Evolutionary conservation across 1,140 invertebrate species (phyloP), one percentile per base, ranked within the genome.

Genomic region (Drosophila ogumai): DNA sequence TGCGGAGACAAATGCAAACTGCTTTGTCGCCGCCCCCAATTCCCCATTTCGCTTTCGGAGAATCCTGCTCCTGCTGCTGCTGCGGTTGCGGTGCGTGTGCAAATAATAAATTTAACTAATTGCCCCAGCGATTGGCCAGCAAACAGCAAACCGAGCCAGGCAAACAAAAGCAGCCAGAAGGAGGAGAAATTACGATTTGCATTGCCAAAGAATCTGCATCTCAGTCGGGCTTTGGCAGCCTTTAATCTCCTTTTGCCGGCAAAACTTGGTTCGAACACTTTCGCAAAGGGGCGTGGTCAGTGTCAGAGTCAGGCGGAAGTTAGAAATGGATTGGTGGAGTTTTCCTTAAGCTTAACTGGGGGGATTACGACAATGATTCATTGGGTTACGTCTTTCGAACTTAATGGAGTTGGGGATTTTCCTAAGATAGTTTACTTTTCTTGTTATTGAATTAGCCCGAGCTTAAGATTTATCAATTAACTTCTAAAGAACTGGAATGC

Each of bases 51-150:
- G 41, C 50, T 40, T 52, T 25, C 9, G 47, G 72, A 58, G 67
- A n/a, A 38, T 47, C 52, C 55, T 54, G 1, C 54, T 54, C 13
- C 34, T 61, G 32, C 12, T 56, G 47, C 34, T 55, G 47, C 54
- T 81, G 85, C 60, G 85, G 85, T 85, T 88, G 85, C 40, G 81
- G 81, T 90, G 77, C 81, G 67, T 85, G 81, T 49, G 75, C 85
- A 85, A 88, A 88, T 88, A 88, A 88, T 88, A 88, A 88, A 88
- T 90, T 88, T 85, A 90, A 90, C 85, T 88, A 88, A 88, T 88
- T 88, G 85, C 63, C 59, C 43, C 52, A 75, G 49, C 79, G 84
- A 87, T 88, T 87, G 84, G 72, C 38, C 63, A 67, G 34, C 50
- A 36, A 36, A 54, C 50, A 34, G 34, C 82, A 63, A 76, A 64